These are phyloP conservation scores for Xiphorhynchus elegans DNA, from an alignment of 2,113 vertebrate genomes.

Conservation along the genomic window DNA sequence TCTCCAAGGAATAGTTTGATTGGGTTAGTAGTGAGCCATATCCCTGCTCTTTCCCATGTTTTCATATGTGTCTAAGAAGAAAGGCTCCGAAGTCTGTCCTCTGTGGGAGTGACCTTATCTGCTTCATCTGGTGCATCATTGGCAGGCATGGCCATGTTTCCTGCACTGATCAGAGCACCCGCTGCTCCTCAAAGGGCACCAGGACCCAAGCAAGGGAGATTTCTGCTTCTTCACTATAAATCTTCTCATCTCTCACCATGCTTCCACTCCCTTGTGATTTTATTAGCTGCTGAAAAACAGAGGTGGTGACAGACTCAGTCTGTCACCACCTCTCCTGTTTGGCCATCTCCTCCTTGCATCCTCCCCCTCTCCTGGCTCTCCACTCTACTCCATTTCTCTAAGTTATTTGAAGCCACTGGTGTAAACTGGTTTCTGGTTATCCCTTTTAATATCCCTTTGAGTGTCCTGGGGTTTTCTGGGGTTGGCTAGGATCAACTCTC, in stretches of 20 bases:
- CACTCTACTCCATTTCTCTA: neutral
- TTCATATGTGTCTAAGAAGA: neutral
- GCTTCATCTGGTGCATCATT: neutral
- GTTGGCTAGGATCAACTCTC: neutral
- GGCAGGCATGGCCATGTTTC: neutral
- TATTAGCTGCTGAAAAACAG: neutral
- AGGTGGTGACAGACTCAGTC: neutral
- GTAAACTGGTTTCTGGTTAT: neutral
- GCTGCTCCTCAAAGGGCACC: neutral
- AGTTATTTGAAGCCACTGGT: neutral
- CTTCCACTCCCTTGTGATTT: neutral
- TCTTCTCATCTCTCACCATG: neutral
- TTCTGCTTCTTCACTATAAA: neutral
- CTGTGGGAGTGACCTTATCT: conserved; percentile 12
- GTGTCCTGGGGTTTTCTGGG: rapidly evolving
- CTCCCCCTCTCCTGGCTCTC: neutral
- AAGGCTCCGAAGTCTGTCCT: neutral
- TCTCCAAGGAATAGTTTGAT: neutral
- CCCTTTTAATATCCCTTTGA: neutral
- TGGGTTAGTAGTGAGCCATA: neutral
- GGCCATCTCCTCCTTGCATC: neutral
- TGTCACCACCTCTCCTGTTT: neutral
- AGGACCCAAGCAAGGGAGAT: neutral
- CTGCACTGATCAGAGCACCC: neutral
- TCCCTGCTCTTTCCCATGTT: neutral